Conservation (phyloP, 2,888 invertebrate genomes). For the Agriopis aurantiaria region DNA sequence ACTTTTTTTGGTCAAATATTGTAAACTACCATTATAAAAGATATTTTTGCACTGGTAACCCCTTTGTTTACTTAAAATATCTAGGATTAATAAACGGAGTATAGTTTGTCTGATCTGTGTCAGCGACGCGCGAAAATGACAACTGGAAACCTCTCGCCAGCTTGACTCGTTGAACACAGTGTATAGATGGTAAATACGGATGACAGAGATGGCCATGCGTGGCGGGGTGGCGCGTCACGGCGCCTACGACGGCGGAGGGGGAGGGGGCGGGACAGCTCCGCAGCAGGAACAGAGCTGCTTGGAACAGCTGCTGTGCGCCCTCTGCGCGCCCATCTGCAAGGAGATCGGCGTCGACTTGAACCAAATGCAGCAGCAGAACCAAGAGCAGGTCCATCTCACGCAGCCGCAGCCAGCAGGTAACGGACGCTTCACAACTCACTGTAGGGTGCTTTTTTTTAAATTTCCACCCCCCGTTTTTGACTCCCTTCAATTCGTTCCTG, state of each 20-base stretch:
- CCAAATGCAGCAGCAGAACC: slow-evolving; percentile 61
- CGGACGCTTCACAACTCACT: neutral
- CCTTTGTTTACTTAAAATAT: no score
- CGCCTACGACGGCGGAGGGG: slow-evolving; percentile 71
- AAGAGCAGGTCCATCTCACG: slow-evolving; percentile 72
- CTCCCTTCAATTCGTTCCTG: no score
- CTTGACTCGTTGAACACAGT: no score
- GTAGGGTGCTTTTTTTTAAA: neutral
- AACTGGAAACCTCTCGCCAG: no score
- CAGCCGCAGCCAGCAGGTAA: slow-evolving; percentile 71
- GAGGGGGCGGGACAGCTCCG: slow-evolving; percentile 39
- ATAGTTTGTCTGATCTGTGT: no score
- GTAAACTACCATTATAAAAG: no score
- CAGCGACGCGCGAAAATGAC: no score
- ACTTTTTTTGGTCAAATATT: no score
- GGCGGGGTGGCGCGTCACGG: slow-evolving; percentile 61
- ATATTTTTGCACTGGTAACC: no score
- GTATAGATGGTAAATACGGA: neutral
- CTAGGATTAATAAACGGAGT: no score
- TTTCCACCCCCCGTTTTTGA: no score
- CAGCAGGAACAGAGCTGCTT: slow-evolving; percentile 70
- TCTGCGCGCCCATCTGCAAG: slow-evolving; percentile 82
- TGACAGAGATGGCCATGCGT: slow-evolving; percentile 74
- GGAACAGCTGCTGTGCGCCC: slow-evolving; percentile 79
- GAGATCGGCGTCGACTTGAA: slow-evolving; percentile 79